Evolutionary conservation across 2,113 vertebrate species (phyloP).

Genomic region (Lasiurus cinereus): DNA sequence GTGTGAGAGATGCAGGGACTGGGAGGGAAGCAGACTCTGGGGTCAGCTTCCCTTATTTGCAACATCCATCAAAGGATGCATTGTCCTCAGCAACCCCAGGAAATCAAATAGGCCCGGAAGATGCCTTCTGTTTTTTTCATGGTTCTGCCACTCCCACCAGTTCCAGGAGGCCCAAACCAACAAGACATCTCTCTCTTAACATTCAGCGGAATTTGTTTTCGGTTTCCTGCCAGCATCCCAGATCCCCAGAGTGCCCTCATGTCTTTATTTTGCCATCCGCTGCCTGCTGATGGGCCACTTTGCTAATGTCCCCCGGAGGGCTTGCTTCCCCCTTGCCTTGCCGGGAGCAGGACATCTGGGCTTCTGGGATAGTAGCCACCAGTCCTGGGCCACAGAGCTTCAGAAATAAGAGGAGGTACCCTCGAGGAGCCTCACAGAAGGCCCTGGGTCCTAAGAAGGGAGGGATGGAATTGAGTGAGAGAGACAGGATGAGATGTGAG

Average conservation of each 20-base stretch:
- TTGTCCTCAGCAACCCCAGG: neutral
- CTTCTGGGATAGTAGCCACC: neutral
- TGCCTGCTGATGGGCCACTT: neutral
- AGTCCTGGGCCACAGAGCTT: neutral
- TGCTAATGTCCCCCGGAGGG: neutral
- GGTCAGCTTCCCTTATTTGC: neutral
- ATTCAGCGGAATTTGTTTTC: constrained; percentile 48
- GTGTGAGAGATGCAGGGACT: constrained; percentile 16
- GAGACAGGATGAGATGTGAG: neutral
- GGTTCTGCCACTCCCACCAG: neutral
- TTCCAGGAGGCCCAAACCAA: neutral
- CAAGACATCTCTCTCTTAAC: constrained; percentile 55
- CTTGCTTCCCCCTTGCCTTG: neutral
- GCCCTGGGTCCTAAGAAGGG: neutral
- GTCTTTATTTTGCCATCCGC: constrained; percentile 66
- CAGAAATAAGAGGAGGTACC: neutral
- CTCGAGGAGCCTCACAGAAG: neutral
- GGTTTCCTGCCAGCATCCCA: constrained; percentile 38
- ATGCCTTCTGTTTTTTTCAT: neutral
- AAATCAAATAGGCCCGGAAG: neutral
- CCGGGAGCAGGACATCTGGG: constrained; percentile 20
- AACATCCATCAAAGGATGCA: neutral
- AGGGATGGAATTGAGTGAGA: neutral
- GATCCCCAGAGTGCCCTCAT: neutral
- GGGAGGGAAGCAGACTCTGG: neutral